Percentiles rank a stretch among this genome's conserved stretches.
Evolutionary conservation across 2,113 vertebrate genomes (phyloP).

Genomic region (Dinomys branickii): DNA sequence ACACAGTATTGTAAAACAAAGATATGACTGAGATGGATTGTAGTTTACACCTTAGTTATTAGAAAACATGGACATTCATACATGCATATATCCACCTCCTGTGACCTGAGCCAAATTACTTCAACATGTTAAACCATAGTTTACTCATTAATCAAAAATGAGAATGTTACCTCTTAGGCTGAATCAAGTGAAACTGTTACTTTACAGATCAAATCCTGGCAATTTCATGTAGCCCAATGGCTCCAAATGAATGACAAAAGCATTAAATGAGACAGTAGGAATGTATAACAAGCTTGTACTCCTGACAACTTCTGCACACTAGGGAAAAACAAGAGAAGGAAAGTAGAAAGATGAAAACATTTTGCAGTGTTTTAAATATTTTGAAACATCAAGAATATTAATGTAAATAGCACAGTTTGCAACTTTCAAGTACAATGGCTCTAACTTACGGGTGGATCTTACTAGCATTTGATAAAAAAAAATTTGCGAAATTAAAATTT

Average conservation of each 20-base stretch:
- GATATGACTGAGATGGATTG: neutral
- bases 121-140: neutral
- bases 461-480: constrained; percentile 19
- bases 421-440: neutral
- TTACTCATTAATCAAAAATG: neutral
- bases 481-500: neutral
- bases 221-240: neutral
- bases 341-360: constrained; percentile 14
- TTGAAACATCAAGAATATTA: constrained; percentile 11
- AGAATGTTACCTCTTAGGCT: neutral
- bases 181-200: neutral
- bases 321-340: neutral
- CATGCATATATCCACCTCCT: neutral
- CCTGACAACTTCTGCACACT: neutral
- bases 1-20: neutral
- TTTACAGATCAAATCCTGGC: neutral
- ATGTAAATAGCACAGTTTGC: neutral
- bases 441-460: neutral
- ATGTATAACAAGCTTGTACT: neutral
- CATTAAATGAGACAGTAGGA: neutral
- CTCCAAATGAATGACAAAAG: neutral
- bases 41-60: neutral
- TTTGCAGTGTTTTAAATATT: neutral
- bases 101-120: neutral
- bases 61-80: neutral